phyloP scores from a whole-genome alignment of 2,113 vertebrate genomes.

The Otus sunia region DNA sequence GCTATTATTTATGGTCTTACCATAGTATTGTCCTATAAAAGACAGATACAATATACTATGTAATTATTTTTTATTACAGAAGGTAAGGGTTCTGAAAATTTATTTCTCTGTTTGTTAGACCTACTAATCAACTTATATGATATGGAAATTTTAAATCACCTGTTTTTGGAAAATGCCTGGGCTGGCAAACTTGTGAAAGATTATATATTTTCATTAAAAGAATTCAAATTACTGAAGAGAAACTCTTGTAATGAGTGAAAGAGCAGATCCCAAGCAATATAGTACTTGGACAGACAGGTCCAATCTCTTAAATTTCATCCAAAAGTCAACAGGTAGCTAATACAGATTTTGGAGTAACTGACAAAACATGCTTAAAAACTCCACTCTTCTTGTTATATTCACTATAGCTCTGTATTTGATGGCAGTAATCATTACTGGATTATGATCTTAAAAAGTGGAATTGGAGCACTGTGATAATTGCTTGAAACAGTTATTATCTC shows the following conservation, averaged over 20 bases:
- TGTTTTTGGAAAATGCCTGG: accelerated
- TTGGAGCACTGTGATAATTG: not conserved
- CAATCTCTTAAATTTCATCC: not conserved
- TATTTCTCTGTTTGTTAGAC: not conserved
- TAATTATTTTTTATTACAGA: not conserved
- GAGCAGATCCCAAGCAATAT: not conserved
- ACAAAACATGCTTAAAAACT: not conserved
- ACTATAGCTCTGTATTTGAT: not conserved
- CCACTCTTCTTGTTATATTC: not conserved
- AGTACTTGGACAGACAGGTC: not conserved
- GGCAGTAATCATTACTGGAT: not conserved
- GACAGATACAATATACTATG: not conserved
- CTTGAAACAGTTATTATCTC: not conserved
- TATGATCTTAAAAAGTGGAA: not conserved
- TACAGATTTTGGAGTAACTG: not conserved
- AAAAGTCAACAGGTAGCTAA: not conserved
- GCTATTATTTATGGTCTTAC: not conserved
- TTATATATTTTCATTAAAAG: not conserved
- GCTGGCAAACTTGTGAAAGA: not conserved
- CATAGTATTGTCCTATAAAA: not conserved
- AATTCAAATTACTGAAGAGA: not conserved
- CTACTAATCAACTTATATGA: not conserved
- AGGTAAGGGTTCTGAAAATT: not conserved
- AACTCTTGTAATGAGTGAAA: not conserved
- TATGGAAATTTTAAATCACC: not conserved